A percentile compares a stretch with the other conserved stretches of the same genome.
Evolutionary conservation across 2,888 invertebrate species (phyloP).

Genomic region (Ormyrus pomaceus): DNA sequence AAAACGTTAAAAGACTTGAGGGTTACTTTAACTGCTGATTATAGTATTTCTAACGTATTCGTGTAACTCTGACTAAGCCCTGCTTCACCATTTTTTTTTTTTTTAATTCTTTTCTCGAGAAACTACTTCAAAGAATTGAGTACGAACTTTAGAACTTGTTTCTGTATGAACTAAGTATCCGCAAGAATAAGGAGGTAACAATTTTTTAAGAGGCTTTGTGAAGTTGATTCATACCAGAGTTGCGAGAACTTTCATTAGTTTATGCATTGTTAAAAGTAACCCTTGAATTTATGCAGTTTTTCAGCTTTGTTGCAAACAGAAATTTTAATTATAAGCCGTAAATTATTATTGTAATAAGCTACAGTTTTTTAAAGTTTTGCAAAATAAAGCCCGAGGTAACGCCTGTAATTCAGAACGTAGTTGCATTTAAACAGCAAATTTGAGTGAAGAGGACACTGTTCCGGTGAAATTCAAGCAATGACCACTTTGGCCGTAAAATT

Average conservation of each 20-base stretch:
- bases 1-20: conserved; percentile 11
- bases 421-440: too few species aligned
- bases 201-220: conserved; percentile 33
- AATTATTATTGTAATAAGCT: too few species aligned
- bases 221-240: conserved; percentile 11
- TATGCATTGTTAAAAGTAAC: too few species aligned
- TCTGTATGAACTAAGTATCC: neutral
- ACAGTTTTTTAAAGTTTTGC: too few species aligned
- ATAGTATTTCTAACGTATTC: neutral
- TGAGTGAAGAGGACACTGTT: too few species aligned
- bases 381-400: too few species aligned
- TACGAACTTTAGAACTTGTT: conserved; percentile 3
- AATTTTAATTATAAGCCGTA: too few species aligned
- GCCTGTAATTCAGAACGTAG: too few species aligned
- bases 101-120: neutral
- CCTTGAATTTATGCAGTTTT: too few species aligned
- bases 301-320: too few species aligned
- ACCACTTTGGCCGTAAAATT: too few species aligned
- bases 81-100: conserved; percentile 5
- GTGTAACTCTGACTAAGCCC: conserved; percentile 13
- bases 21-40: neutral
- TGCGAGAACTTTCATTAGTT: neutral
- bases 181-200: conserved; percentile 20
- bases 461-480: too few species aligned
- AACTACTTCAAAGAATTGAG: neutral